A percentile compares a stretch with the other conserved stretches of the same genome.
These are phyloP conservation scores for Pavo muticus DNA, from an alignment of 2,113 vertebrate species.

Conservation along the genomic window DNA sequence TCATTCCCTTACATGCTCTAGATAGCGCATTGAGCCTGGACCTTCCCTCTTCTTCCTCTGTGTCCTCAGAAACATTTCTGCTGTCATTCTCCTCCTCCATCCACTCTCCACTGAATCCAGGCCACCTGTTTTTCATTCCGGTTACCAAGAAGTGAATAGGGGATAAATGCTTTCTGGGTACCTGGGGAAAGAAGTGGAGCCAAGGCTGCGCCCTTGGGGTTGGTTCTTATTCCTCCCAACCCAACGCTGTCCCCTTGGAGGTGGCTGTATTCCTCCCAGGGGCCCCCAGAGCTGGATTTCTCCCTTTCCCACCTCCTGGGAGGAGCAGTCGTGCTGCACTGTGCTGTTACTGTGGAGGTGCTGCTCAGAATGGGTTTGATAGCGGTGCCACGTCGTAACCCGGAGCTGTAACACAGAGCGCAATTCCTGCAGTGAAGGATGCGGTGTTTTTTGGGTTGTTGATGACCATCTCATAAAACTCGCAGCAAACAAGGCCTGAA, in stretches of 20 bases:
- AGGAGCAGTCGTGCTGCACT: background rate
- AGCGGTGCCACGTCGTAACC: background rate
- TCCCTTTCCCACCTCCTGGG: background rate
- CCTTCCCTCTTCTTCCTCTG: slow-evolving; percentile 36
- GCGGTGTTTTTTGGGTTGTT: background rate
- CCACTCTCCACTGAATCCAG: background rate
- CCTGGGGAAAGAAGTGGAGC: background rate
- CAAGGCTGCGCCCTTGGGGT: background rate
- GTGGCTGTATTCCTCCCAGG: background rate
- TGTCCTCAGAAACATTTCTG: background rate
- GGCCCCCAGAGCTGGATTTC: background rate
- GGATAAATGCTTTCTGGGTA: slow-evolving; percentile 19
- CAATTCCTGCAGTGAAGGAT: background rate
- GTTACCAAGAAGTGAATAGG: background rate
- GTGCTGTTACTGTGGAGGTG: background rate
- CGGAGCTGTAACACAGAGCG: background rate
- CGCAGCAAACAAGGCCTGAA: background rate
- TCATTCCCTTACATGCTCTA: slow-evolving; percentile 73
- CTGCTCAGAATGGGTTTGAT: background rate
- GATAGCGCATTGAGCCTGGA: slow-evolving; percentile 51
- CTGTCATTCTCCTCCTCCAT: background rate
- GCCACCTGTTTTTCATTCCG: slow-evolving; percentile 37
- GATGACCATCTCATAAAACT: background rate
- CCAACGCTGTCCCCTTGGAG: no score
- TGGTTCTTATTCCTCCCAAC: background rate